These are phyloP conservation scores for Procavia capensis DNA, from an alignment of 2,113 vertebrate species.

Conservation along the genomic window DNA sequence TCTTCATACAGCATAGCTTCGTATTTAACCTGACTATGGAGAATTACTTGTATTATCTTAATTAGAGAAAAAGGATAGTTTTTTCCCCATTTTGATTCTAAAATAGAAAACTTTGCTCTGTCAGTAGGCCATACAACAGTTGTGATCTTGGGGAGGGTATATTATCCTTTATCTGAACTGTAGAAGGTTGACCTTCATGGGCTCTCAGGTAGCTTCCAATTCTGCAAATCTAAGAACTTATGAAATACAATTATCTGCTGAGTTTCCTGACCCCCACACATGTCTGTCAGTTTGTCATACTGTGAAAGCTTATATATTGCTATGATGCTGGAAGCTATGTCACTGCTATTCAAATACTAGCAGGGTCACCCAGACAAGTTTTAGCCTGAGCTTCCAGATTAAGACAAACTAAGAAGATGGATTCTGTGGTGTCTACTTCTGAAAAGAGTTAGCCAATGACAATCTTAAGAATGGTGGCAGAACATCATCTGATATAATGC, in stretches of 20 bases:
- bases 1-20: background rate
- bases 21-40: background rate
- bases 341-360: too few species aligned
- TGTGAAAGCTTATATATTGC: too few species aligned
- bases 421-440: too few species aligned
- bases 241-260: background rate
- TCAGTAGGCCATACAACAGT: background rate
- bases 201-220: background rate
- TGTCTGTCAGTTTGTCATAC: too few species aligned
- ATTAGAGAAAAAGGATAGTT: background rate
- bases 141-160: background rate
- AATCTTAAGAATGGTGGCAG: too few species aligned
- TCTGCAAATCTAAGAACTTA: background rate
- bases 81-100: background rate
- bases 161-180: background rate
- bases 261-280: background rate
- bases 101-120: background rate
- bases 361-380: too few species aligned
- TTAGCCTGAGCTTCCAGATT: too few species aligned
- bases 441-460: too few species aligned
- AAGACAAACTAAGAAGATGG: too few species aligned
- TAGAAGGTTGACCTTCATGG: background rate
- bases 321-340: too few species aligned
- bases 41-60: background rate
- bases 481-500: too few species aligned